A percentile compares a stretch with the other conserved stretches of the same genome.
Conservation (phyloP, 2,113 vertebrate species). For the Grus americana region DNA sequence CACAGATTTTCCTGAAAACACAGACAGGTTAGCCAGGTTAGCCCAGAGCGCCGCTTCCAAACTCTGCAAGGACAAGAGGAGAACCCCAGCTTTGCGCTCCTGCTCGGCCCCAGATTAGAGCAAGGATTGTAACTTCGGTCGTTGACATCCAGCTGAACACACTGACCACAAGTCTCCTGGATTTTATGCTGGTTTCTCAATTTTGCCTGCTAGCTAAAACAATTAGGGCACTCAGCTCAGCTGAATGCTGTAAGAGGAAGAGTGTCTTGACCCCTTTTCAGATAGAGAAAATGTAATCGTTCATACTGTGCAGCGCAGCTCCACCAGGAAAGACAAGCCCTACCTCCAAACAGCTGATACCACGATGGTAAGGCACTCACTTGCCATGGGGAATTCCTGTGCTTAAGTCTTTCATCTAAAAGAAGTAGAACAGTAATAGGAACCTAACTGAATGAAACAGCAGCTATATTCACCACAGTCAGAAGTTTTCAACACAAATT, state of each 20-base stretch:
- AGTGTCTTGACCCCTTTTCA: background rate
- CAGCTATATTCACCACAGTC: background rate
- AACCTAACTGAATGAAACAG: background rate
- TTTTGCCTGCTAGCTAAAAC: background rate
- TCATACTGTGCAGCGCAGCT: background rate
- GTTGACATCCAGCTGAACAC: background rate
- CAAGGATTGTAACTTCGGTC: background rate
- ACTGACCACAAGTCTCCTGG: background rate
- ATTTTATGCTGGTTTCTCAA: background rate
- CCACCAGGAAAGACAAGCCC: background rate
- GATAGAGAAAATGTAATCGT: background rate
- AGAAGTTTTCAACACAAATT: background rate
- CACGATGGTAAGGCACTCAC: accelerated
- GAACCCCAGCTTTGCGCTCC: background rate
- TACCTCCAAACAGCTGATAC: background rate
- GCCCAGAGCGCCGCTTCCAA: background rate
- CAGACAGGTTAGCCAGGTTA: background rate
- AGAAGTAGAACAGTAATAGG: background rate
- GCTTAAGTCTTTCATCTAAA: background rate
- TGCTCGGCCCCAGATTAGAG: background rate
- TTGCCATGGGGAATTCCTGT: background rate
- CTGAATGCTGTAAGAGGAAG: background rate
- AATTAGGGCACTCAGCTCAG: background rate
- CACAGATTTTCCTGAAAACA: background rate
- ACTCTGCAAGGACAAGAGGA: background rate